A percentile compares a stretch with the other conserved stretches of the same genome.
These are phyloP conservation scores for Pemphigus obesinymphae DNA, from an alignment of 1,140 invertebrate species.

Conservation along the genomic window DNA sequence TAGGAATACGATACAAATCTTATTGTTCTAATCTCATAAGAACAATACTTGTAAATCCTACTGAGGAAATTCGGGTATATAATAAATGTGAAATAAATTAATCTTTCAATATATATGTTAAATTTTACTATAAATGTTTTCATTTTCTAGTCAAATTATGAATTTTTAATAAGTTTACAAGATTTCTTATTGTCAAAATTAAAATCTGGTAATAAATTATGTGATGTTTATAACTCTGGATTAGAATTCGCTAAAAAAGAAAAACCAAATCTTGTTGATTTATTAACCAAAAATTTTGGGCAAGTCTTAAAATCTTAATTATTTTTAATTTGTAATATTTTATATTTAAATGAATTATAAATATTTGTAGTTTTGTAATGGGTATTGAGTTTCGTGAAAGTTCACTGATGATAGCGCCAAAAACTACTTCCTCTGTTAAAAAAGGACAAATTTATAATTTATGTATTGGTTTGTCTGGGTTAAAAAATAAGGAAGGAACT, in stretches of 20 bases:
- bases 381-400: slow-evolving; percentile 98
- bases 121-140: not conserved
- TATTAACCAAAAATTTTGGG: slow-evolving; percentile 91
- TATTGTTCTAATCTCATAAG: slow-evolving; percentile 98
- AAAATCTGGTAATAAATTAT: slow-evolving; percentile 76
- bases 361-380: slow-evolving; percentile 70
- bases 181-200: slow-evolving; percentile 85
- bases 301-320: slow-evolving; percentile 49
- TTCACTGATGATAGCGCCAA: slow-evolving; percentile 84
- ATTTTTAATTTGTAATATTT: not conserved
- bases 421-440: slow-evolving; percentile 72
- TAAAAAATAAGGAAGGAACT: slow-evolving; percentile 74
- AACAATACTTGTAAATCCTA: slow-evolving; percentile 95
- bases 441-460: slow-evolving; percentile 98
- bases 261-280: slow-evolving; percentile 79
- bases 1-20: slow-evolving; percentile 92
- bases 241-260: slow-evolving; percentile 80
- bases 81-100: slow-evolving; percentile 29
- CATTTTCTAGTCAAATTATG: slow-evolving; percentile 77
- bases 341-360: not conserved
- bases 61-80: slow-evolving; percentile 65
- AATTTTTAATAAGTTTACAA: slow-evolving; percentile 85
- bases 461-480: slow-evolving; percentile 86
- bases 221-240: slow-evolving; percentile 83
- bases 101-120: not conserved